Evolutionary conservation across 92 coral and sea anemone species (phyloP).

Genomic region (Epizoanthus ramosus): DNA sequence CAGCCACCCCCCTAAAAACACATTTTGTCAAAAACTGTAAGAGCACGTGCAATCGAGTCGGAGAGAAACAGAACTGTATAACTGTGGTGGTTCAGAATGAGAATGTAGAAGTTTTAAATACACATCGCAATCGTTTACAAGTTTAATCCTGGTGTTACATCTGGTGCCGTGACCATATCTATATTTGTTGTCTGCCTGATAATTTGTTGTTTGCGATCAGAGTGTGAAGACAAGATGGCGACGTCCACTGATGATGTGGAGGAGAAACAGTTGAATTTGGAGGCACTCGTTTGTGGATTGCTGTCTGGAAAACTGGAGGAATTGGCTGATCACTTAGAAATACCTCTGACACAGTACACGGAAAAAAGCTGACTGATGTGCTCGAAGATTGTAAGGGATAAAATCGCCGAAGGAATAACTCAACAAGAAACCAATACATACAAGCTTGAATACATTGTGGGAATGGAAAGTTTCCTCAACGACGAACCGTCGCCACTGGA

Average conservation of each 20-base stretch:
- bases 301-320: conserved; percentile 6
- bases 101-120: too few relatives aligned
- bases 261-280: conserved; percentile 27
- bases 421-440: conserved; percentile 4
- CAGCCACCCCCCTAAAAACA: too few relatives aligned
- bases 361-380: conserved; percentile 9
- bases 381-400: conserved; percentile 7
- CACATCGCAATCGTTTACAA: too few relatives aligned
- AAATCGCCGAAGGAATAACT: not conserved
- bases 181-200: not conserved
- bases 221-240: conserved; percentile 1
- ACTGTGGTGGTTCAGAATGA: too few relatives aligned
- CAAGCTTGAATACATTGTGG: not conserved
- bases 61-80: too few relatives aligned
- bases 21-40: too few relatives aligned
- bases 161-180: conserved; percentile 9
- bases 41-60: too few relatives aligned
- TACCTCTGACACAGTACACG: conserved; percentile 11
- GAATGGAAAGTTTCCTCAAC: conserved; percentile 19
- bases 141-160: not conserved
- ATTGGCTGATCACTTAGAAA: conserved; percentile 27
- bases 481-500: conserved; percentile 27
- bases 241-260: conserved; percentile 14
- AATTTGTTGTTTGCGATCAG: not conserved
- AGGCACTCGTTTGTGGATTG: conserved; percentile 25